A percentile compares a stretch with the other conserved stretches of the same genome.
Evolutionary conservation across 2,797 vertebrate genomes (phyloP).

Genomic region (Eulemur rubriventer): DNA sequence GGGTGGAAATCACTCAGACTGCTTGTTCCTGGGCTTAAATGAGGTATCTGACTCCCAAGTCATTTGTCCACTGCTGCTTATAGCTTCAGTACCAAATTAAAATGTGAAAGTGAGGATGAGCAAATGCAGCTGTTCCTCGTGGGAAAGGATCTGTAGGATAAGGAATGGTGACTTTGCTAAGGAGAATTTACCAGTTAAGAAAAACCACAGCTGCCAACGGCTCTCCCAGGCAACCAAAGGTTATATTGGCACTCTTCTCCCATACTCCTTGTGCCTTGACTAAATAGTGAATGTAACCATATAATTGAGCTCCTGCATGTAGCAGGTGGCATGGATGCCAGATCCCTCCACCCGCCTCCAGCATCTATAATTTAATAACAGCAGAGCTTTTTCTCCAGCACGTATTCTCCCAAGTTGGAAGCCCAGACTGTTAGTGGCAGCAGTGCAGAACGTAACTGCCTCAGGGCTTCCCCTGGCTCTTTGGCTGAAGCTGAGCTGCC

Average conservation of each 20-base stretch:
- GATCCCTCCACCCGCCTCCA: background rate
- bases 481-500: conserved; percentile 29
- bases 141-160: background rate
- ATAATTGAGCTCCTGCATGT: background rate
- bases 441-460: conserved; percentile 48
- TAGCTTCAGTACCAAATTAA: conserved; percentile 52
- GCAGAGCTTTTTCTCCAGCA: background rate
- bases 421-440: conserved; percentile 23
- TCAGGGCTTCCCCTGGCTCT: conserved; percentile 37
- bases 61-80: background rate
- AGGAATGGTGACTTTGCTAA: conserved; percentile 15
- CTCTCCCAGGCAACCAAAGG: conserved; percentile 1
- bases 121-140: background rate
- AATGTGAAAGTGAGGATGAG: conserved; percentile 33
- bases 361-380: background rate
- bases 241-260: background rate
- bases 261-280: background rate
- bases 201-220: conserved; percentile 1
- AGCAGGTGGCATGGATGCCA: background rate
- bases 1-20: conserved; percentile 3
- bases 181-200: background rate
- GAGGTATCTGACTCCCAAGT: conserved; percentile 15
- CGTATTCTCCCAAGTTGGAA: conserved; percentile 24
- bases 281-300: background rate
- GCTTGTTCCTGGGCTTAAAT: conserved; percentile 23